Conservation (phyloP, 2,888 invertebrate genomes). For the Calameuta idolon region DNA sequence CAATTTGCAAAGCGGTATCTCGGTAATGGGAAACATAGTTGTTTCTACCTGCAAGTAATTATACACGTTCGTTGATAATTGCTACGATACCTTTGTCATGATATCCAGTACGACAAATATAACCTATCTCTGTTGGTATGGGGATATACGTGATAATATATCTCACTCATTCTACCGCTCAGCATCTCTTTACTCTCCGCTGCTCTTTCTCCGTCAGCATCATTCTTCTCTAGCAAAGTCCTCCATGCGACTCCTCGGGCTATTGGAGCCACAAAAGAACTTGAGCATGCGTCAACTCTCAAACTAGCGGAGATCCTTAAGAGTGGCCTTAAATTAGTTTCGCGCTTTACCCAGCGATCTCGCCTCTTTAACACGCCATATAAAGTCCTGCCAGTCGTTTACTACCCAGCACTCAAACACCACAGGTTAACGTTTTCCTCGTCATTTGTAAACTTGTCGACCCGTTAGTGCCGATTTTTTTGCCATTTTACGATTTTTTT, state of each 20-base stretch:
- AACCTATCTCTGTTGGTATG: neutral
- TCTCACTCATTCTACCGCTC: neutral
- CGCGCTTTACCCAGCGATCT: slow-evolving; percentile 23
- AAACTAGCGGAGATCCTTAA: slow-evolving; percentile 20
- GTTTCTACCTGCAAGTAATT: slow-evolving; percentile 41
- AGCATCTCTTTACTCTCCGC: neutral
- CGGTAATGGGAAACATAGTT: slow-evolving; percentile 29
- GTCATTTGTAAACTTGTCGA: neutral
- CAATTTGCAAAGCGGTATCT: slow-evolving; percentile 4
- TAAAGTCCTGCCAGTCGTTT: neutral
- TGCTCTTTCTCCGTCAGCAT: neutral
- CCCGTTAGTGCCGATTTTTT: slow-evolving; percentile 17
- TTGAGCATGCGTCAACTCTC: slow-evolving; percentile 25
- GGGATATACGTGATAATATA: neutral
- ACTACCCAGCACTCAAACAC: neutral
- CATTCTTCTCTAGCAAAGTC: neutral
- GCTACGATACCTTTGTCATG: slow-evolving; percentile 44
- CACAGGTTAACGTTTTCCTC: neutral
- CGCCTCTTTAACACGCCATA: slow-evolving; percentile 9
- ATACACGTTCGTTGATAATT: slow-evolving; percentile 50
- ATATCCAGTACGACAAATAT: neutral
- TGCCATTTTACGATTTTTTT: neutral
- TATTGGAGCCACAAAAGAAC: slow-evolving; percentile 24
- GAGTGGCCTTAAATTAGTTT: slow-evolving; percentile 38
- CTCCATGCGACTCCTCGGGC: neutral